Conservation (phyloP, 2,797 vertebrate species). For the Eremophila alpestris region DNA sequence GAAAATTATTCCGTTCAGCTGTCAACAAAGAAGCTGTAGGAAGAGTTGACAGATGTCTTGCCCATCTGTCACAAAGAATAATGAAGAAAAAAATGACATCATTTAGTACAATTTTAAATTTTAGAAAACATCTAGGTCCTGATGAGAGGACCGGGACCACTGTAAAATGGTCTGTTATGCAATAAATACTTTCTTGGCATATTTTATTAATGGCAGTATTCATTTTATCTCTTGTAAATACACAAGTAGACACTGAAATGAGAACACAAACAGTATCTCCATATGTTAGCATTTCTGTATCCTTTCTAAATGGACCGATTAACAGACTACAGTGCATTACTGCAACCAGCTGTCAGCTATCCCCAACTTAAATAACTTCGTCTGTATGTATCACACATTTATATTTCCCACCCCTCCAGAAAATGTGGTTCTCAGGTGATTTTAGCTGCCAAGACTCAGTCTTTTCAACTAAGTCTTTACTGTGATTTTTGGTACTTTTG, state of each 20-base stretch:
- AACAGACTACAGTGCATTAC: background rate
- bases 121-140: background rate
- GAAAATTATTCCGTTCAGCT: background rate
- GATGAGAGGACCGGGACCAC: background rate
- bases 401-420: fast-evolving
- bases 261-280: background rate
- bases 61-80: constrained; percentile 23
- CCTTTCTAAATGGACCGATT: background rate
- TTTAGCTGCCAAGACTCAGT: background rate
- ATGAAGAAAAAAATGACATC: background rate
- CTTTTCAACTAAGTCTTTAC: background rate
- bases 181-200: background rate
- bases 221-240: background rate
- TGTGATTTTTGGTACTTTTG: background rate
- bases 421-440: background rate
- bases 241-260: background rate
- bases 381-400: background rate
- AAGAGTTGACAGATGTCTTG: constrained; percentile 28
- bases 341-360: background rate
- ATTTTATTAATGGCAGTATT: background rate
- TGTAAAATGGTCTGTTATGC: background rate
- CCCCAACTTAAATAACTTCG: background rate
- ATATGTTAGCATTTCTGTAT: background rate
- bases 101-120: background rate
- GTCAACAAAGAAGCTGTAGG: background rate